These are phyloP conservation scores for Gallinago undulata DNA, from an alignment of 2,113 vertebrate genomes.

Conservation along the genomic window DNA sequence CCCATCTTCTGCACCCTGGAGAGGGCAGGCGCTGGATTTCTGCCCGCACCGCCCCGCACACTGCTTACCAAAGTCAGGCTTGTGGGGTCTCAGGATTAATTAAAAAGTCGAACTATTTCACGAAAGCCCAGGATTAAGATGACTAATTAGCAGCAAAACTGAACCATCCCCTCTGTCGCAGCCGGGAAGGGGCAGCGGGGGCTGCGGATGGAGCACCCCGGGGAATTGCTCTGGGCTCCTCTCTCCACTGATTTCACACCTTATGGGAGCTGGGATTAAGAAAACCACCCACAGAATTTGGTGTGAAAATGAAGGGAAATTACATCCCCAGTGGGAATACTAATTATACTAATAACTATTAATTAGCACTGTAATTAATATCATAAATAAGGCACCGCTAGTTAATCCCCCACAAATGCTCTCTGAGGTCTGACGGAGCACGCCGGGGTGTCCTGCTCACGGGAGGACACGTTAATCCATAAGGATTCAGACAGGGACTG, in stretches of 20 bases:
- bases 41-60: not conserved
- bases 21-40: not conserved
- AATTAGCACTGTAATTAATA: not conserved
- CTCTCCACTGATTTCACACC: not conserved
- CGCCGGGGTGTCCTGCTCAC: accelerated
- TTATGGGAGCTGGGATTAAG: not conserved
- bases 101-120: not conserved
- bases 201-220: not conserved
- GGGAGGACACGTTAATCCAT: not conserved
- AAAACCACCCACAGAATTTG: not conserved
- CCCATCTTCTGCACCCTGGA: accelerated
- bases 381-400: not conserved
- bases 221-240: not conserved
- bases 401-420: not conserved
- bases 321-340: not conserved
- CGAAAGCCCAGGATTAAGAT: not conserved
- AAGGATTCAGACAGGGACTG: accelerated
- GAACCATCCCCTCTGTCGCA: not conserved
- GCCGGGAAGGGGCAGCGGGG: not conserved
- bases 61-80: not conserved
- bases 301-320: not conserved
- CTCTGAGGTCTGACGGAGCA: accelerated
- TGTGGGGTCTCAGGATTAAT: not conserved
- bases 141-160: not conserved
- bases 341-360: not conserved